phyloP scores from a whole-genome alignment of 2,113 vertebrate genomes.

The Rynchops niger region DNA sequence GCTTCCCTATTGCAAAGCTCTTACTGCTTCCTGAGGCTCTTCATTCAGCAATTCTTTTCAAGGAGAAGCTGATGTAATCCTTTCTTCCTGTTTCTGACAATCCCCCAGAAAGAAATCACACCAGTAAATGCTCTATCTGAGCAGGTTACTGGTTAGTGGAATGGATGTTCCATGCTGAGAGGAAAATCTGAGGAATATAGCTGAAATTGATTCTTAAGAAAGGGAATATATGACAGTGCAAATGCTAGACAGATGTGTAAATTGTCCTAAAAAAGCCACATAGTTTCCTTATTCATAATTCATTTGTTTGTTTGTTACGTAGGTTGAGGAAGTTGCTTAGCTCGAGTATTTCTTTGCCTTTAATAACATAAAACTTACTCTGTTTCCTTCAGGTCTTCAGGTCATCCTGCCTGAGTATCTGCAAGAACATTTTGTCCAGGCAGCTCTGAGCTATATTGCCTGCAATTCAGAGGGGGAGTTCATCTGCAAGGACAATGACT shows the following conservation, averaged over 20 bases:
- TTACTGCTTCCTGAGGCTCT: neutral
- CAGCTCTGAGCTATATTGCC: slow-evolving; percentile 93
- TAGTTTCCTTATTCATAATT: neutral
- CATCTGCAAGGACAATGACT: slow-evolving; percentile 92
- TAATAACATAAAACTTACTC: neutral
- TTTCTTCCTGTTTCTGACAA: neutral
- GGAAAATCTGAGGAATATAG: neutral
- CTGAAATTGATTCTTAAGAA: neutral
- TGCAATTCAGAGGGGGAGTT: slow-evolving; percentile 96
- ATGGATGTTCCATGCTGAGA: neutral
- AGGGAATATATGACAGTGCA: neutral
- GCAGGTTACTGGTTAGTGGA: neutral
- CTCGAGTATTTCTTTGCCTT: neutral
- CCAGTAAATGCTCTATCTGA: neutral
- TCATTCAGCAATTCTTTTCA: neutral
- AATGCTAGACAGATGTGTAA: neutral
- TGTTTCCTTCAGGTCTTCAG: slow-evolving; percentile 83
- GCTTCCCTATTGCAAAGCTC: neutral
- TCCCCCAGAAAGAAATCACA: neutral
- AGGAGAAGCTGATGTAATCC: neutral
- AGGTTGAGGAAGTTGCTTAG: neutral
- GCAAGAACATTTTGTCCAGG: slow-evolving; percentile 90
- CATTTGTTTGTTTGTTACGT: accelerated
- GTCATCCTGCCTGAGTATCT: slow-evolving; percentile 93
- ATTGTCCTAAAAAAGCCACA: neutral